These are phyloP conservation scores for Heterodera filipjevi DNA, from an alignment of 2,888 invertebrate species.

Conservation along the genomic window DNA sequence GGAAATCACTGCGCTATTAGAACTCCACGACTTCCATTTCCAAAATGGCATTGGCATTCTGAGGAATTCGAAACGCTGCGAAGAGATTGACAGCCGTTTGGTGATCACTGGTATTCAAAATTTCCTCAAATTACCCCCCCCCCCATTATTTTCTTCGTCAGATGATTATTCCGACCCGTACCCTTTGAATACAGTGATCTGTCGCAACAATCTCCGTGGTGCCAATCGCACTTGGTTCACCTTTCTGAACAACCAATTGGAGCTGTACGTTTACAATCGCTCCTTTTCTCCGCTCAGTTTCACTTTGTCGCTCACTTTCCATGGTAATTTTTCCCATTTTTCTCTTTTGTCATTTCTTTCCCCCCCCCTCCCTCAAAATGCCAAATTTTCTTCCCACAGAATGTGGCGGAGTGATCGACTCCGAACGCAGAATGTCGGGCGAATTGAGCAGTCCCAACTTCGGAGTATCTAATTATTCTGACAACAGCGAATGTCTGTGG, in stretches of 20 bases:
- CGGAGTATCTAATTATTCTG: conserved; percentile 45
- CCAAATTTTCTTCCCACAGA: conserved; percentile 15
- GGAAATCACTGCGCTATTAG: conserved; percentile 36
- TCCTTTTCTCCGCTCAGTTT: conserved; percentile 38
- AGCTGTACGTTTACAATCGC: conserved; percentile 30
- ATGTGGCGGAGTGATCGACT: conserved; percentile 34
- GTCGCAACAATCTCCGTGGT: conserved; percentile 39
- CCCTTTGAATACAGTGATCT: conserved; percentile 41
- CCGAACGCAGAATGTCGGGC: conserved; percentile 39
- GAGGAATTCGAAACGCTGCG: conserved; percentile 13
- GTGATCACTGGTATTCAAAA: conserved; percentile 24
- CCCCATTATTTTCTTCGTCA: conserved; percentile 4
- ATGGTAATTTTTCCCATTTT: conserved; percentile 30
- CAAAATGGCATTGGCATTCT: background rate
- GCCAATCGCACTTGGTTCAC: conserved; percentile 32
- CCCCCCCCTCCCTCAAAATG: background rate
- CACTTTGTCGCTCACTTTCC: conserved; percentile 46
- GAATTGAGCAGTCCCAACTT: conserved; percentile 47
- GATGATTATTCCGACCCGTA: conserved; percentile 32
- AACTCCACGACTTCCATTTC: conserved; percentile 36
- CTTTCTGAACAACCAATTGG: conserved; percentile 29
- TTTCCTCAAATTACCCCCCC: background rate
- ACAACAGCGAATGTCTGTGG: conserved; percentile 56
- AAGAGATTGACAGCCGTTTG: conserved; percentile 26
- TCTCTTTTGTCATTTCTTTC: background rate